Base-by-base conservation (phyloP, 2,888 invertebrate species). In the Microdon myrmicae region DNA sequence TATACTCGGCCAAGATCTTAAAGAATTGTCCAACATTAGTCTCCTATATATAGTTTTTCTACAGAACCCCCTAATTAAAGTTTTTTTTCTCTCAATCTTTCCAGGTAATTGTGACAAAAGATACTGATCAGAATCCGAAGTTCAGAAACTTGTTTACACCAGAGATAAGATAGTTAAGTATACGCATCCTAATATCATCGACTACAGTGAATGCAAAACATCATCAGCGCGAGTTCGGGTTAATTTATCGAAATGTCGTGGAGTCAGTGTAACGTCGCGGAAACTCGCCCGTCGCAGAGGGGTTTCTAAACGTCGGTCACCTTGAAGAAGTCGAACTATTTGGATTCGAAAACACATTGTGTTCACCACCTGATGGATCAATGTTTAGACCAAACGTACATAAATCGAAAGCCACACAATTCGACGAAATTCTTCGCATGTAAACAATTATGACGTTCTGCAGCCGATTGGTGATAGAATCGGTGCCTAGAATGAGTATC, bases 361-460 rank as follows among this genome's bases (percentile, higher is more conserved):
- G 43, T 48, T 48, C 10, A 48, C 39, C 58, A 49, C 56, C 67
- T 66, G 58, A 68, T 68, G 68, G 68, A 68, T 68, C 60, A 66
- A 61, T 68, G 67, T 49, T 56, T 35, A 38, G 49, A 41, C 34
- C 47, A 39, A 58, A 51, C 51, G 54, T 60, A 59, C 58, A 53
- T 60, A 60, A 51, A 43, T 25, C 54, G 55, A 64, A 59, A 55
- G 47, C 55, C 59, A 60, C 67, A 67, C 51, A 67, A 61, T 55
- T 54, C 32, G 13, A 39, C 37, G 31, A 59, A 49, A 51, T 38
- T 47, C 55, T 51, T 38, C 35, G 29, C 45, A 44, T 37, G 35
- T 26, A 38, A 59, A 6, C 59, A 59, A 70, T 71, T 70, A 71
- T 71, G 71, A 71, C 71, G 70, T 68, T 71, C 68, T 69, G 68